Percentiles rank a stretch among this genome's conserved stretches.
These are phyloP conservation scores for Sycon ciliatum DNA, from an alignment of 37 sponge, comb jelly and placozoan genomes.

Conservation along the genomic window DNA sequence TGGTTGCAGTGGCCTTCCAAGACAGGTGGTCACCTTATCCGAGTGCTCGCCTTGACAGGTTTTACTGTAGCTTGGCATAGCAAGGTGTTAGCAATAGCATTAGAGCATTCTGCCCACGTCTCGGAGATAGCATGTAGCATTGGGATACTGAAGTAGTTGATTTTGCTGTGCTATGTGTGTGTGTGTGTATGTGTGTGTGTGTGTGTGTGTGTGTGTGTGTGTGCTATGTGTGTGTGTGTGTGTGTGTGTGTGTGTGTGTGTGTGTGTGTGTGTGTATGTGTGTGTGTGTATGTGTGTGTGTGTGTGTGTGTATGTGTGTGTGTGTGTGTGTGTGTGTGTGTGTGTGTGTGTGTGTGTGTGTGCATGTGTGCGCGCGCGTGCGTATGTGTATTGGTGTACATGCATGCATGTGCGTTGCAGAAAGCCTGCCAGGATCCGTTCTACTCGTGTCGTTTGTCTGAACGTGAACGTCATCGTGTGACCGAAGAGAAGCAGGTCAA, in stretches of 20 bases:
- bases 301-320: slow-evolving; percentile 1
- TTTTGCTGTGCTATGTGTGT: slow-evolving; percentile 27
- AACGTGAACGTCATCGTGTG: not conserved
- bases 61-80: too few species aligned
- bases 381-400: not conserved
- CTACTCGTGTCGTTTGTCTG: too few species aligned
- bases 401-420: not conserved
- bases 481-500: slow-evolving; percentile 9
- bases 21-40: too few species aligned
- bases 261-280: too few species aligned
- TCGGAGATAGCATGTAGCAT: too few species aligned
- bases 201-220: not conserved
- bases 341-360: slow-evolving; percentile 5
- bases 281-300: too few species aligned
- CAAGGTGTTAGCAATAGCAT: too few species aligned
- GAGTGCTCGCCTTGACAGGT: too few species aligned
- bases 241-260: not conserved
- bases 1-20: too few species aligned
- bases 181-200: slow-evolving; percentile 9
- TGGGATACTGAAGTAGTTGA: too few species aligned
- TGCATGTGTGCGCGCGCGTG: not conserved
- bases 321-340: slow-evolving; percentile 5
- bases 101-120: too few species aligned
- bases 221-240: not conserved
- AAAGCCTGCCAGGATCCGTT: too few species aligned